Percentiles rank a stretch among this genome's conserved stretches.
These are phyloP conservation scores for Lemur catta DNA, from an alignment of 2,797 vertebrate species.

Conservation along the genomic window DNA sequence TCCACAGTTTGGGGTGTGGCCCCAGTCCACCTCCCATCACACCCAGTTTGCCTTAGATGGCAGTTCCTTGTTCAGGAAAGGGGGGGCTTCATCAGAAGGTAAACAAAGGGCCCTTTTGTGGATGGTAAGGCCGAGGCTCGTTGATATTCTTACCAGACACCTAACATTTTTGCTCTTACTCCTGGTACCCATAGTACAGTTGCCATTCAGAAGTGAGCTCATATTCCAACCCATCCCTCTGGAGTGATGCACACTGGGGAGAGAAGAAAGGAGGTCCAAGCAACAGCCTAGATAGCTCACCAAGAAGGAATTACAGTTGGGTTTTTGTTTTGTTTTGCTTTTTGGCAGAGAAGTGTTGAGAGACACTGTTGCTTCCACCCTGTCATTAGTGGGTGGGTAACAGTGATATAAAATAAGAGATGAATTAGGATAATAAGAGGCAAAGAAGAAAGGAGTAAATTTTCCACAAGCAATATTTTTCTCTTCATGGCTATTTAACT, in stretches of 20 bases:
- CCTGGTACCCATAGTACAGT: neutral
- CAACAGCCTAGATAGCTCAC: conserved; percentile 66
- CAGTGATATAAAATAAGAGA: conserved; percentile 63
- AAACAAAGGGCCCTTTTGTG: neutral
- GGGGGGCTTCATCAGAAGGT: neutral
- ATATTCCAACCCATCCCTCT: conserved; percentile 31
- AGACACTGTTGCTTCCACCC: conserved; percentile 76
- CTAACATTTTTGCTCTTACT: conserved; percentile 14
- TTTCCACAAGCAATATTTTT: conserved; percentile 77
- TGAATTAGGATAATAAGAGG: conserved; percentile 72
- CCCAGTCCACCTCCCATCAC: neutral
- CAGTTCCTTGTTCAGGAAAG: conserved; percentile 1
- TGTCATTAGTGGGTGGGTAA: conserved; percentile 81
- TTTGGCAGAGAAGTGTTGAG: conserved; percentile 71
- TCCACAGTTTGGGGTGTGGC: neutral
- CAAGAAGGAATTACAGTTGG: conserved; percentile 64
- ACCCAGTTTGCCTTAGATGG: neutral
- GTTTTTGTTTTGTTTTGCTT: conserved; percentile 1
- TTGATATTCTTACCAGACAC: neutral
- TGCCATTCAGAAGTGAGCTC: conserved; percentile 64
- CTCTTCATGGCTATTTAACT: conserved; percentile 73
- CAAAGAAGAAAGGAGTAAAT: conserved; percentile 56
- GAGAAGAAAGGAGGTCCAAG: conserved; percentile 34
- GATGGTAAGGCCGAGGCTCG: neutral
- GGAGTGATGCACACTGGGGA: conserved; percentile 51